A percentile compares a stretch with the other conserved stretches of the same genome.
phyloP scores from a whole-genome alignment of 2,113 vertebrate species.

The Strix aluco region DNA sequence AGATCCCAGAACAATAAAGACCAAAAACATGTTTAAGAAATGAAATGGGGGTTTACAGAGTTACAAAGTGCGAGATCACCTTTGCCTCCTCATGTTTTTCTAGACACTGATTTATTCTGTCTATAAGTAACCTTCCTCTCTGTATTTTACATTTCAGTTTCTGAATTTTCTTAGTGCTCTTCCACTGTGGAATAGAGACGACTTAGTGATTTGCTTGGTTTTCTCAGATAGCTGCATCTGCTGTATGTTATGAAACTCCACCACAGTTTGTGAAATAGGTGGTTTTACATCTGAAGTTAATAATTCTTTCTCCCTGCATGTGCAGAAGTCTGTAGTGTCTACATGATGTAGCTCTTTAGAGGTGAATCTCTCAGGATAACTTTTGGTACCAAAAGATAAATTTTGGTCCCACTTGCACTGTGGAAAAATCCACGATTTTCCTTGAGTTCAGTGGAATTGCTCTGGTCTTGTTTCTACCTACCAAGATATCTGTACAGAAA shows the following conservation, averaged over 20 bases:
- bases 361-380: not conserved
- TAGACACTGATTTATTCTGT: not conserved
- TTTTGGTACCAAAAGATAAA: not conserved
- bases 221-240: not conserved
- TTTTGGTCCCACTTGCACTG: not conserved
- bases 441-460: not conserved
- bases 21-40: not conserved
- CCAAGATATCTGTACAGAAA: not conserved
- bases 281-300: not conserved
- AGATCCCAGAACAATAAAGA: not conserved
- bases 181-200: not conserved
- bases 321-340: not conserved
- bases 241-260: not conserved
- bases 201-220: not conserved
- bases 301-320: not conserved
- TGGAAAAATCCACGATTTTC: not conserved
- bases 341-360: not conserved
- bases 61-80: accelerated
- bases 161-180: not conserved
- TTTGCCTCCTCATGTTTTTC: not conserved
- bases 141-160: not conserved
- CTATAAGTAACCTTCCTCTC: not conserved
- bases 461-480: not conserved
- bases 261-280: not conserved
- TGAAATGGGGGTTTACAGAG: not conserved